Base-by-base conservation (phyloP, 1,140 invertebrate species). In the Pogonognathellus flavescens region DNA sequence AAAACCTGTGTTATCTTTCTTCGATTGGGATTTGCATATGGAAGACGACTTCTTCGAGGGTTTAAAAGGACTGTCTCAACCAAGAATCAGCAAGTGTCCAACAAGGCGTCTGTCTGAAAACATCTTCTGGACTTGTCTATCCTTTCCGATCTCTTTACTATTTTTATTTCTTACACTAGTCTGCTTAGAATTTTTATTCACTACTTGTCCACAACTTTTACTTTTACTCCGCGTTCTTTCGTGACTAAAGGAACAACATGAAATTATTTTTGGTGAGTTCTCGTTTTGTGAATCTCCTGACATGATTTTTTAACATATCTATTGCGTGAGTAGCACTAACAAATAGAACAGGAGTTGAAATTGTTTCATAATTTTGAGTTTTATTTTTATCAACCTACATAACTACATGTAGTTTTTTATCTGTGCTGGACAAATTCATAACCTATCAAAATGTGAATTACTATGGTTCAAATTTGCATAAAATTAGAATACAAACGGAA, bases 51-150 rank as follows among this genome's bases (percentile, higher is more conserved):
- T 57, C 25, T 82, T 82, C 49, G 49, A 82, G 80, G 80, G 80
- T 82, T 57, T 82, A 82, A 82, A 81, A 82, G 80, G 52, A 82
- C 53, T 25, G 53, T 57, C 53, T 59, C 52, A 31, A 82, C 80
- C n/a, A 0, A 80, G 50, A 82, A 18, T 13, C 52, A 59, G 50
- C 80, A 82, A 82, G 80, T 82, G 80, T 82, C 52, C 50, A 41
- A 22, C 55, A 31, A 52, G 80, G 25, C 50, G 20, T 82, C 80
- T 41, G 20, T 57, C 50, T 31, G 80, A 55, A 52, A 82, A 82
- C 80, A 82, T 82, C 80, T 57, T 50, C 70, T 50, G 70, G 70
- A 76, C 31, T 13, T 57, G 53, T 57, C 53, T 50, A 50, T 76
- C 25, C 31, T 16, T 25, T 22, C 22, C 20, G 62, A 66, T 66